Evolutionary conservation across 35 echinoderm and acorn worm genomes (phyloP), one percentile per base, ranked within the genome.

Genomic region (Apostichopus japonicus): DNA sequence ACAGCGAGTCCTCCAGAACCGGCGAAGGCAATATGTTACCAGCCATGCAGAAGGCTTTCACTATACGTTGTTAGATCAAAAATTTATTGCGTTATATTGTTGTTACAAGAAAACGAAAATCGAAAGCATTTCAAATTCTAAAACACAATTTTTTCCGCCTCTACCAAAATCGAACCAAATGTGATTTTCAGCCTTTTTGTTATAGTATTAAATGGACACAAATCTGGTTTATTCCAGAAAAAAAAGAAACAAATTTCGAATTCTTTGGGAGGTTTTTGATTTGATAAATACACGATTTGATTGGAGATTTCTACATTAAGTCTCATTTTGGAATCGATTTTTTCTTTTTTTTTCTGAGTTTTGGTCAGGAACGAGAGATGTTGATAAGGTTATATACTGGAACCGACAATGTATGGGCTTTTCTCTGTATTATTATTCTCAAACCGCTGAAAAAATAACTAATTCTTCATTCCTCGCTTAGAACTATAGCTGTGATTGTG

Each of bases 161-260:
- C 81, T 84, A n/a, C 57, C 81, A 58, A 19, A 84, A 84, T 84
- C 81, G 81, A 84, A 84, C 24, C 81, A 84, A 84, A 84, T 84
- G 81, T 62, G 81, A 84, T 84, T 84, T 55, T 58, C 54, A 84
- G 81, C 81, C 81, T 84, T 84, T 84, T 44, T 84, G 81, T 84
- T 84, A 84, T 84, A 84, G 81, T 84, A 57, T 84, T 84, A 84
- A 84, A 84, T 84, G 81, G 81, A 84, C 61, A 84, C 55, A 84
- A 84, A 84, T 84, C 81, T 84, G 81, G 81, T 84, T 84, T 84
- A 84, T 57, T 21, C 81, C 56, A 55, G 6, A 54, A 58, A 54
- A 1, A 53, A 58, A 59, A 54, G 53, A 84, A 84, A 84, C 53
- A 84, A 84, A 83, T 54, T 84, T 54, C 53, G 55, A 84, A 84